Evolutionary conservation across 2,888 invertebrate genomes (phyloP).

Genomic region (Plemyria rubiginata): DNA sequence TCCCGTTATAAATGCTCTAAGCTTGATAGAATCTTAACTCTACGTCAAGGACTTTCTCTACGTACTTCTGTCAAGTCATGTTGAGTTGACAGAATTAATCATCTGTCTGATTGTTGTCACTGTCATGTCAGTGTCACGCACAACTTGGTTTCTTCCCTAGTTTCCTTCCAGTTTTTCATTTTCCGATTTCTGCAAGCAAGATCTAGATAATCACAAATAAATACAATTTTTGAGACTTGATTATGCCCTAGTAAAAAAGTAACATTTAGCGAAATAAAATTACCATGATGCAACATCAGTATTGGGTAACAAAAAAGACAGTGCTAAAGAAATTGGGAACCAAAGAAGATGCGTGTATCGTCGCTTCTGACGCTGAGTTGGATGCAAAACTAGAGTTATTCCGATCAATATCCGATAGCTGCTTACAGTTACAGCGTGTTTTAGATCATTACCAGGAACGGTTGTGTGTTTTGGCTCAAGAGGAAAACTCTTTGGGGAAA

Average conservation of each 20-base stretch:
- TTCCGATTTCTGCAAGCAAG: no score
- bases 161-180: no score
- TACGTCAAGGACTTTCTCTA: no score
- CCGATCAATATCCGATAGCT: conserved; percentile 96
- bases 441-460: conserved; percentile 97
- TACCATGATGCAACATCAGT: conserved; percentile 94
- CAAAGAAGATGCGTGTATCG: conserved; percentile 98
- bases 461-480: conserved; percentile 96
- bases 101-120: no score
- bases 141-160: no score
- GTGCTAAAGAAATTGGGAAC: conserved; percentile 96
- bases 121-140: no score
- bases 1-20: no score
- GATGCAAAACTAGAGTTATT: conserved; percentile 98
- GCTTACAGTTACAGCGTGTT: conserved; percentile 93
- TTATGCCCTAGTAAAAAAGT: conserved; percentile 1
- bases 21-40: no score
- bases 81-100: no score
- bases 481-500: conserved; percentile 97
- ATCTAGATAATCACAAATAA: no score
- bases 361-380: conserved; percentile 97
- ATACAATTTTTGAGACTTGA: not conserved
- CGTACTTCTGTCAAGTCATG: no score
- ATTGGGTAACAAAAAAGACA: conserved; percentile 99
- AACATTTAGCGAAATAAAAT: conserved; percentile 3